phyloP scores from a whole-genome alignment of 2,888 invertebrate genomes.

The Syritta pipiens region DNA sequence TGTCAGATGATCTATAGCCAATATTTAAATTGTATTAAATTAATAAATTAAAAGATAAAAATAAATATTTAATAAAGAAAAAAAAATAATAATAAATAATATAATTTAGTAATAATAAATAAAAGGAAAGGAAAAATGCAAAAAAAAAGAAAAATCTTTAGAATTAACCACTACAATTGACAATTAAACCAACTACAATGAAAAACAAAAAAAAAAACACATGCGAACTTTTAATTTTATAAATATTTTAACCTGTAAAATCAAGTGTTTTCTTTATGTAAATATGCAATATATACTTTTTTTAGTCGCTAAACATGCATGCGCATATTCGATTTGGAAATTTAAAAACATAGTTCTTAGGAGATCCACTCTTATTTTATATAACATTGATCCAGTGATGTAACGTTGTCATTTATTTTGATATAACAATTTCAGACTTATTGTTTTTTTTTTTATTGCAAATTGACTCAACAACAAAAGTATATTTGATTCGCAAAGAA shows the following conservation, averaged over 20 bases:
- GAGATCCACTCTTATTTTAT: constrained; percentile 46
- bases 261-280: constrained; percentile 49
- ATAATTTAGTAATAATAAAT: constrained; percentile 53
- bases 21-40: constrained; percentile 70
- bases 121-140: constrained; percentile 31
- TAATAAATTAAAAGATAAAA: constrained; percentile 50
- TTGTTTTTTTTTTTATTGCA: neutral
- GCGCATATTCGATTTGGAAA: constrained; percentile 53
- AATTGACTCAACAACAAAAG: constrained; percentile 17
- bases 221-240: constrained; percentile 44
- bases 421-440: constrained; percentile 29
- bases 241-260: constrained; percentile 28
- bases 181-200: constrained; percentile 40
- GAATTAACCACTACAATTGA: constrained; percentile 45
- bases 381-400: constrained; percentile 59
- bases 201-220: constrained; percentile 33
- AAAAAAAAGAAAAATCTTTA: constrained; percentile 18
- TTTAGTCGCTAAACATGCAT: constrained; percentile 56
- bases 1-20: constrained; percentile 91
- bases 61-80: constrained; percentile 46
- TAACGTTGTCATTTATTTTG: constrained; percentile 49
- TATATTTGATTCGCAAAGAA: constrained; percentile 9
- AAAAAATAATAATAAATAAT: constrained; percentile 59
- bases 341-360: constrained; percentile 27
- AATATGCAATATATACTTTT: constrained; percentile 58